Conservation (phyloP, 2,888 invertebrate species). For the Pristionchus arcanus region DNA sequence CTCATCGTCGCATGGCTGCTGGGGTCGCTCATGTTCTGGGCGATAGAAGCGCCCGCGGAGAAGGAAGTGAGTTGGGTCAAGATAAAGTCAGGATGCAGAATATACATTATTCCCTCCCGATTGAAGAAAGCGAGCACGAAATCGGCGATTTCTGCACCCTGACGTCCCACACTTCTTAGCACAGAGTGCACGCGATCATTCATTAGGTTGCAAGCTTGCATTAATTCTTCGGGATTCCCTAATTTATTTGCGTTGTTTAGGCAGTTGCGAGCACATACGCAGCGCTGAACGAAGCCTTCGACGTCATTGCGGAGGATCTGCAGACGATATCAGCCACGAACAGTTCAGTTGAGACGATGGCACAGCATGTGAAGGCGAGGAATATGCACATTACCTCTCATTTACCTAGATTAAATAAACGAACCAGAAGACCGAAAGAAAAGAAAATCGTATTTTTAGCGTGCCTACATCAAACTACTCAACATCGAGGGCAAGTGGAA, state of each 20-base stretch:
- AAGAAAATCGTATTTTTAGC: too few species aligned
- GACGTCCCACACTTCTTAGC: too few species aligned
- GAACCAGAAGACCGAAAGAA: too few species aligned
- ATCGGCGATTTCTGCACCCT: too few species aligned
- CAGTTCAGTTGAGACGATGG: not conserved
- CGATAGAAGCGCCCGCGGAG: not conserved
- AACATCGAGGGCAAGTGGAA: not conserved
- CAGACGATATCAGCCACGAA: not conserved
- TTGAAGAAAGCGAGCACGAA: too few species aligned
- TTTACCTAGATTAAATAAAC: too few species aligned
- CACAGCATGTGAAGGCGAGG: not conserved
- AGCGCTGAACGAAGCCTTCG: not conserved
- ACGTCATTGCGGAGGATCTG: not conserved
- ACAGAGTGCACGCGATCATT: too few species aligned
- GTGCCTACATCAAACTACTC: not conserved
- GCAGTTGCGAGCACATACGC: not conserved
- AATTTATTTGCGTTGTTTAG: not conserved
- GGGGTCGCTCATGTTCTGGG: constrained; percentile 16
- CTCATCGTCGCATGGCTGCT: constrained; percentile 20
- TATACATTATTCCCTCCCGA: too few species aligned
- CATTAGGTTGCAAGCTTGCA: too few species aligned
- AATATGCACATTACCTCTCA: too few species aligned
- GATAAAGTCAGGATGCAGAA: too few species aligned
- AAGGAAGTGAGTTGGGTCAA: not conserved
- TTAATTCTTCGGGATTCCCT: too few species aligned